Evolutionary conservation across 2,797 vertebrate genomes (phyloP), one percentile per base, ranked within the genome.

Genomic region (Tamandua tetradactyla): DNA sequence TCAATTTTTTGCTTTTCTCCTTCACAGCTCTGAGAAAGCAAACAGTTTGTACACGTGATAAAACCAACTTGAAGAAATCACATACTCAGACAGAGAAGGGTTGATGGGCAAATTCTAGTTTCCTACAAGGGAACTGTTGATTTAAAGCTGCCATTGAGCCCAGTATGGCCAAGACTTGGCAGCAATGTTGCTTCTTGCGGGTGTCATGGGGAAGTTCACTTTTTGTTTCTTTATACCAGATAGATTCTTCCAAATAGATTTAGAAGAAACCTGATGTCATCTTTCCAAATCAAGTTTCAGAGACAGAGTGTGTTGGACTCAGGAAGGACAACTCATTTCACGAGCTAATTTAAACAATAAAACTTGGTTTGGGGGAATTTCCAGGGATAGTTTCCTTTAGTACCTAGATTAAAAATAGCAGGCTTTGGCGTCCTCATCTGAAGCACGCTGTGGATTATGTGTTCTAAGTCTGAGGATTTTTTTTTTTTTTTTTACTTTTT

Each of bases 291-390:
- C 87, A 81, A 84, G 2, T 44, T 79, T 87, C 55, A 59, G 27
- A 84, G 75, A 23, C 37, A 40, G 18, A 22, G 22, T 20, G 11
- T 66, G 23, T 61, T 76, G 30, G 32, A 62, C 78, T 82, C 49
- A 62, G 22, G 74, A 89, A 75, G 59, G 57, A 47, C 18, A 44
- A 66, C 10, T 57, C 35, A n/a, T 75, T 87, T 90, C 49, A 75
- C 68, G 55, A 81, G 23, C 37, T 72, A 30, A 14, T 66, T 71
- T 68, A 42, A 27, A 66, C 2, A 74, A 62, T 22, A 35, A 32
- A 84, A 90, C 27, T 93, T 49, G 3, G 47, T 71, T 80, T n/a
- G n/a, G 40, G 62, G 57, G 32, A 87, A 89, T 94, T 91, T 81
- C 69, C 37, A 92, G 75, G 52, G 61, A 55, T 13, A 42, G 4